These are phyloP conservation scores for Orius insidiosus DNA, from an alignment of 1,140 invertebrate genomes.

Conservation along the genomic window DNA sequence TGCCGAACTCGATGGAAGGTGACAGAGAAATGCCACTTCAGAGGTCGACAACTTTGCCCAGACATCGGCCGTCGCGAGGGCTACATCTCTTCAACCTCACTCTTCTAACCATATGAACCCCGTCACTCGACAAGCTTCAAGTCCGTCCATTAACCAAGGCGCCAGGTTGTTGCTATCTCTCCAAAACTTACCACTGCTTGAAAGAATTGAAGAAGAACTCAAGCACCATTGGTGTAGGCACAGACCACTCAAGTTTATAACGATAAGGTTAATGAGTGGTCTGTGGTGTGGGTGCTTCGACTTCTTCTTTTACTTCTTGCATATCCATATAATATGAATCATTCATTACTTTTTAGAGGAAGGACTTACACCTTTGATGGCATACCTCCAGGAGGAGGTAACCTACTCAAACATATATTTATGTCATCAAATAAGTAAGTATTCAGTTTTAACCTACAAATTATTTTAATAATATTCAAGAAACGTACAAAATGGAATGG, in stretches of 20 bases:
- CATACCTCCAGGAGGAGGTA: slow-evolving; percentile 12
- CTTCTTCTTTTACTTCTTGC: too few relatives aligned
- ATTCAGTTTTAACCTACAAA: not conserved
- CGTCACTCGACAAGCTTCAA: slow-evolving; percentile 22
- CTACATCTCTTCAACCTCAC: slow-evolving; percentile 22
- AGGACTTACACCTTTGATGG: slow-evolving; percentile 18
- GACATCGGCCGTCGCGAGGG: slow-evolving; percentile 23
- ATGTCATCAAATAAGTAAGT: slow-evolving; percentile 12
- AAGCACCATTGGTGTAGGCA: too few relatives aligned
- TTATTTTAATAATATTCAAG: slow-evolving; percentile 4
- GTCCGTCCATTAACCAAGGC: slow-evolving; percentile 21
- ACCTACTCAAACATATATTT: slow-evolving; percentile 14
- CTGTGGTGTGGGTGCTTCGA: too few relatives aligned
- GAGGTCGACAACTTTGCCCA: slow-evolving; percentile 21
- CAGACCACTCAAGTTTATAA: too few relatives aligned
- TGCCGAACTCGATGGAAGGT: slow-evolving; percentile 39
- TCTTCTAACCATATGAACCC: slow-evolving; percentile 16
- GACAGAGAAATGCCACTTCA: slow-evolving; percentile 20
- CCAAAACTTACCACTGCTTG: too few relatives aligned
- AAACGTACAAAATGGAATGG: slow-evolving; percentile 2
- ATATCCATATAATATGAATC: too few relatives aligned
- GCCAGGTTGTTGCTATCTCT: slow-evolving; percentile 10
- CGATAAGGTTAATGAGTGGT: too few relatives aligned
- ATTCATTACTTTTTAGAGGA: slow-evolving; percentile 9
- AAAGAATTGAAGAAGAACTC: too few relatives aligned